These are phyloP conservation scores for Mongoloraphidia duomilia DNA, from an alignment of 2,888 invertebrate genomes.

Conservation along the genomic window DNA sequence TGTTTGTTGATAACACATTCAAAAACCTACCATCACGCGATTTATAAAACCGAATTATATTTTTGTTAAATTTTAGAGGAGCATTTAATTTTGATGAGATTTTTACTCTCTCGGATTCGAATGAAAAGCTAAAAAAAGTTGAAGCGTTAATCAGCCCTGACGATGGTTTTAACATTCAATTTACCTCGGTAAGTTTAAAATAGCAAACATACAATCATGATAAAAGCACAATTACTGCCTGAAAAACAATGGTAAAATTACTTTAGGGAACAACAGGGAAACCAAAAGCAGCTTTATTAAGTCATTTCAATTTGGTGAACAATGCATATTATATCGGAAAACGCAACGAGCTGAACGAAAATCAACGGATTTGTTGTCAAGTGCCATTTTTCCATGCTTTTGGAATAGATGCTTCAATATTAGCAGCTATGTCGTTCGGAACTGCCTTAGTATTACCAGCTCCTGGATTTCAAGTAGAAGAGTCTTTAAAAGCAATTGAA, in stretches of 20 bases:
- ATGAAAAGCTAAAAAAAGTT: slow-evolving; percentile 23
- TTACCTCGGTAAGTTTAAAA: slow-evolving; percentile 50
- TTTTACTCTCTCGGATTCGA: slow-evolving; percentile 21
- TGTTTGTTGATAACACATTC: slow-evolving; percentile 8
- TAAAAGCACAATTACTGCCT: slow-evolving; percentile 1
- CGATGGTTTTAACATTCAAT: slow-evolving; percentile 60
- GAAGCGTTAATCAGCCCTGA: slow-evolving; percentile 44
- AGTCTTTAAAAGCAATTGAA: slow-evolving; percentile 45
- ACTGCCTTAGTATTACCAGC: slow-evolving; percentile 45
- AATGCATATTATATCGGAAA: slow-evolving; percentile 52
- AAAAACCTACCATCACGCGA: slow-evolving; percentile 20
- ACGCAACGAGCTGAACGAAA: slow-evolving; percentile 30
- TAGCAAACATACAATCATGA: not conserved
- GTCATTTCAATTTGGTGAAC: slow-evolving; percentile 61
- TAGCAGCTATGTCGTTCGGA: slow-evolving; percentile 43
- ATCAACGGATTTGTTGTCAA: slow-evolving; percentile 42
- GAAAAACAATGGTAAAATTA: slow-evolving; percentile 2
- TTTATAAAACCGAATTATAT: not conserved
- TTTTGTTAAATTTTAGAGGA: slow-evolving; percentile 20
- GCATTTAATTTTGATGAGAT: slow-evolving; percentile 29
- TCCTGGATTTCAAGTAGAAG: slow-evolving; percentile 42
- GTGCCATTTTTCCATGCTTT: slow-evolving; percentile 75
- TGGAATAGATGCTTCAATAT: slow-evolving; percentile 49
- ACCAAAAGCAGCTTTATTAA: slow-evolving; percentile 60
- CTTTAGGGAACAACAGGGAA: slow-evolving; percentile 36